Evolutionary conservation across 2,888 invertebrate species (phyloP), one percentile per base, ranked within the genome.

Genomic region (Himalopsyche kuldschensis): DNA sequence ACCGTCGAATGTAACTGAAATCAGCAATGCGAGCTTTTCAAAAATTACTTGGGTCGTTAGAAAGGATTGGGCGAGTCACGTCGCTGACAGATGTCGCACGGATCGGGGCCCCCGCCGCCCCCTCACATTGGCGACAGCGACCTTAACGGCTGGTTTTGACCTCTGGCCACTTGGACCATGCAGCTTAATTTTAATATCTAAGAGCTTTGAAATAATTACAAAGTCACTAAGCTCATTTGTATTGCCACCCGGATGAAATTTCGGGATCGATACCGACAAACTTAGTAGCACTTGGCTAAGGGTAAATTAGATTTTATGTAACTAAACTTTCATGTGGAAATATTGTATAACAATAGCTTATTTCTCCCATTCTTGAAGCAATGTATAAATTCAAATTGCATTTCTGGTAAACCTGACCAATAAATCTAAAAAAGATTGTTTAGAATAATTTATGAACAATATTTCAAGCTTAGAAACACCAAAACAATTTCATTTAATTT

Each of bases 41-140:
- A 69, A 69, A 69, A 69, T 69, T 69, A 27, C 69, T 69, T 15
- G 27, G 69, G 30, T 69, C 69, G 69, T 69, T 69, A 69, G 24
- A 69, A 69, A 69, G 69, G 69, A 69, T 27, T 69, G 69, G 69
- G 69, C 27, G 10, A 69, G 82, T 82, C 82, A 82, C 82, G 82
- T 82, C 79, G 31, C 46, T 35, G 20, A 24, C 82, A 82, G 82
- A 79, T 82, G 82, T 82, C 77, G 75, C 82, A 79, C 30, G 82
- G 82, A 32, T 48, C 82, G 82, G 48, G 41, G n/a, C 82, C 77
- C 76, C 24, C 4, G 69, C 69, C 11, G 69, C 11, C 27, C 2
- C 11, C 69, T 69, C 69, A 11, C 20, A 69, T 27, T 69, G 69
- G 69, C 69, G 69, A 69, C 30, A 69, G 69, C 69, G 69, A 69